Percentiles rank a stretch among this genome's conserved stretches.
Evolutionary conservation across 2,888 invertebrate species (phyloP).

Genomic region (Eueremaeus valkanovi): DNA sequence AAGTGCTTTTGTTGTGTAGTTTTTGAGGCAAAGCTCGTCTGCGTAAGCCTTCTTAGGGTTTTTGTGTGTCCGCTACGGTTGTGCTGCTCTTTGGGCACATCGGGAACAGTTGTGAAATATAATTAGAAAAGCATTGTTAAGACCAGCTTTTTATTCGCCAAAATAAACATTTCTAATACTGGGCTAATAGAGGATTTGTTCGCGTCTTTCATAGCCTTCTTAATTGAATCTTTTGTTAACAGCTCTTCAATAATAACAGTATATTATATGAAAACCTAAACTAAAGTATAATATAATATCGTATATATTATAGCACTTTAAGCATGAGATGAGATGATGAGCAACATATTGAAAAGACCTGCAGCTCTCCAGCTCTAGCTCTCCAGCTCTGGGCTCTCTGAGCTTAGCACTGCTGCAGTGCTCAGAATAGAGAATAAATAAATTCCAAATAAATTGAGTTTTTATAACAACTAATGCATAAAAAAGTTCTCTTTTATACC

Average conservation of each 20-base stretch:
- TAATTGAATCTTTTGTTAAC: slow-evolving; percentile 38
- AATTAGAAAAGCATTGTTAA: slow-evolving; percentile 31
- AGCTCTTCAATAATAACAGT: slow-evolving; percentile 36
- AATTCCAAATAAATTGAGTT: neutral
- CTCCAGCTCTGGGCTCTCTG: no score
- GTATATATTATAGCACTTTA: slow-evolving; percentile 34
- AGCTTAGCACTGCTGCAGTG: no score
- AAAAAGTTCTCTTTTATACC: slow-evolving; percentile 3
- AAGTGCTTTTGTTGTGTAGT: slow-evolving; percentile 35
- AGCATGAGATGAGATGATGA: slow-evolving; percentile 24
- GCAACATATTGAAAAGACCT: slow-evolving; percentile 36
- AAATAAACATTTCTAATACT: slow-evolving; percentile 36
- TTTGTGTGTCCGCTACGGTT: slow-evolving; percentile 9
- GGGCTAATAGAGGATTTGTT: slow-evolving; percentile 32
- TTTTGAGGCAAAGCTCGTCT: neutral
- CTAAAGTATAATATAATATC: slow-evolving; percentile 28
- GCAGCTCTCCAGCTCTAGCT: no score
- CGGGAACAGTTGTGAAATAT: slow-evolving; percentile 30
- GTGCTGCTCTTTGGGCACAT: slow-evolving; percentile 2
- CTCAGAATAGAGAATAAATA: no score
- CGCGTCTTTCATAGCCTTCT: slow-evolving; percentile 25
- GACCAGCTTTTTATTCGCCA: slow-evolving; percentile 19
- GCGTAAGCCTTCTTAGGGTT: slow-evolving; percentile 24
- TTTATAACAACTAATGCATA: slow-evolving; percentile 8
- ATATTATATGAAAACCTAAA: slow-evolving; percentile 1